Percentiles rank a stretch among this genome's conserved stretches.
Evolutionary conservation across 2,113 vertebrate species (phyloP).

Genomic region (Paedocypris sp.): DNA sequence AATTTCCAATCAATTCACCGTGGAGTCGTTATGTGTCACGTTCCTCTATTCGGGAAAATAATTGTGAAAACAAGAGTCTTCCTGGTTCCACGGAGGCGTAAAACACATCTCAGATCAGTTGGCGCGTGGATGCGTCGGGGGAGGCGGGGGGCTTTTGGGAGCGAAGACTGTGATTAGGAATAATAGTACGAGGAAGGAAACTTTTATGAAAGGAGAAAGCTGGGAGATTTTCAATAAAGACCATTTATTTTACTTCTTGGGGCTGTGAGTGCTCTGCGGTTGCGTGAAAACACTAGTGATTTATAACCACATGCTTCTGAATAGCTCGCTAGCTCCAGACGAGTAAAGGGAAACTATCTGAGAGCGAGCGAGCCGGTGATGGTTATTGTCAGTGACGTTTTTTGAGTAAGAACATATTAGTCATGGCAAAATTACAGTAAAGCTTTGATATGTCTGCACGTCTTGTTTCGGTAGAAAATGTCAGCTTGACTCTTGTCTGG

Average conservation of each 20-base stretch:
- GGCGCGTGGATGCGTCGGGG: background rate
- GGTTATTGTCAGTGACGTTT: too few relatives aligned
- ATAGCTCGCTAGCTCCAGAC: too few relatives aligned
- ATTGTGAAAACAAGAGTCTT: constrained; percentile 3
- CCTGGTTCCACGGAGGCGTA: background rate
- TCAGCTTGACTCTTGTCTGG: too few relatives aligned
- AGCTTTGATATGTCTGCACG: too few relatives aligned
- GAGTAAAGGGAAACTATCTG: too few relatives aligned
- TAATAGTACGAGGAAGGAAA: background rate
- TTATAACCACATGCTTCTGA: too few relatives aligned
- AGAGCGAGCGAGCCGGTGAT: too few relatives aligned
- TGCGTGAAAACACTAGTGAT: background rate
- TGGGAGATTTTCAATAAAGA: background rate
- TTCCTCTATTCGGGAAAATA: constrained; percentile 5
- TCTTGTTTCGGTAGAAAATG: too few relatives aligned
- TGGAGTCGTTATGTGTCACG: constrained; percentile 19
- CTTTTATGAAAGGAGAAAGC: background rate
- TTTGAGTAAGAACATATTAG: too few relatives aligned
- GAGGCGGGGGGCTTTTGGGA: constrained; percentile 5
- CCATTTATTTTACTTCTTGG: too few relatives aligned
- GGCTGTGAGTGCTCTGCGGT: constrained; percentile 5
- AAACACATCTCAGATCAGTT: background rate
- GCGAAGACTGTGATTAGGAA: constrained; percentile 6
- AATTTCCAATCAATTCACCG: constrained; percentile 28
- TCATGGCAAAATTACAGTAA: too few relatives aligned